Evolutionary conservation across 92 coral and sea anemone species (phyloP).

Genomic region (Muricea muricata): DNA sequence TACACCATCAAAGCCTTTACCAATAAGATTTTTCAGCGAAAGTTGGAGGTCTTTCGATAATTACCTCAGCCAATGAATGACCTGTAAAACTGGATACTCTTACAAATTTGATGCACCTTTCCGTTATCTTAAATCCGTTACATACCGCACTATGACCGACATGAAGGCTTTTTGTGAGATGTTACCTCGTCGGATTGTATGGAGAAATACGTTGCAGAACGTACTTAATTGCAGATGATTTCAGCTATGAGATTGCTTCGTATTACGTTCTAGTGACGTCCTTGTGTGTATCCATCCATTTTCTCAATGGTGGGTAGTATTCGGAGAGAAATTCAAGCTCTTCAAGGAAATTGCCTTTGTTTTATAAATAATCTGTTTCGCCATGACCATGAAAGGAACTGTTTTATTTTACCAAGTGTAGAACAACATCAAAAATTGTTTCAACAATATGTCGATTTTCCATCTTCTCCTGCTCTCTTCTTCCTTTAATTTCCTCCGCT

Average conservation of each 20-base stretch:
- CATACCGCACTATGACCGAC: slow-evolving; percentile 35
- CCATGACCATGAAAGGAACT: slow-evolving; percentile 45
- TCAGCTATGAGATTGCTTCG: neutral
- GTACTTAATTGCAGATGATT: neutral
- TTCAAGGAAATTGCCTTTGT: slow-evolving; percentile 47
- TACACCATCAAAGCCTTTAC: slow-evolving; percentile 41
- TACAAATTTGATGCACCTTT: slow-evolving; percentile 28
- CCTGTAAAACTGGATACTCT: slow-evolving; percentile 22
- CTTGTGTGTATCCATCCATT: slow-evolving; percentile 25
- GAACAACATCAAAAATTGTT: slow-evolving; percentile 41
- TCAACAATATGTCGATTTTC: slow-evolving; percentile 40
- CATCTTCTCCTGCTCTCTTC: slow-evolving; percentile 26
- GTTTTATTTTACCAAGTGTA: slow-evolving; percentile 45
- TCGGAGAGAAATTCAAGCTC: slow-evolving; percentile 34
- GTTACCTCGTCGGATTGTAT: slow-evolving; percentile 45
- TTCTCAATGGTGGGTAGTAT: slow-evolving; percentile 22
- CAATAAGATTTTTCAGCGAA: neutral
- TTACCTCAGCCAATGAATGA: slow-evolving; percentile 4
- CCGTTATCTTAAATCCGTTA: slow-evolving; percentile 3
- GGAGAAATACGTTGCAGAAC: slow-evolving; percentile 25
- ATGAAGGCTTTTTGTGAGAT: slow-evolving; percentile 34
- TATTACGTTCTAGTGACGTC: slow-evolving; percentile 20
- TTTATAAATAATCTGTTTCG: slow-evolving; percentile 16
- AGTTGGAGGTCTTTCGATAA: neutral
- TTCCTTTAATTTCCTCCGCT: neutral